Evolutionary conservation across 2,113 vertebrate genomes (phyloP).

Genomic region (Falcunculus frontatus): DNA sequence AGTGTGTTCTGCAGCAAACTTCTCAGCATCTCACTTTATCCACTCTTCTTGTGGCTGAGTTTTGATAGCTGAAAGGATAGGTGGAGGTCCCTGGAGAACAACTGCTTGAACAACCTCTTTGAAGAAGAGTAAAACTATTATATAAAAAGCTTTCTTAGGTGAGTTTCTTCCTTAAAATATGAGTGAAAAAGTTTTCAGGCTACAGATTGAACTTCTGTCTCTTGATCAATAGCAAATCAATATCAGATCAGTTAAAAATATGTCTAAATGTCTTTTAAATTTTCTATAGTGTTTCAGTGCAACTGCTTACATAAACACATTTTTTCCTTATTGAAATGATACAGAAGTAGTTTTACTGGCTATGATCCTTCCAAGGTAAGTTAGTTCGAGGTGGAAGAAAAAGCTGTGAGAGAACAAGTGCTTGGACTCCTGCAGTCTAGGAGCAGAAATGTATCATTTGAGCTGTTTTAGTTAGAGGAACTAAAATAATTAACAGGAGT

Average conservation of each 20-base stretch:
- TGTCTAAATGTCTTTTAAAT: not conserved
- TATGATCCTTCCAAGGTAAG: not conserved
- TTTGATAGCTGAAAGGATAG: not conserved
- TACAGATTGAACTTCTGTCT: not conserved
- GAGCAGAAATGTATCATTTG: not conserved
- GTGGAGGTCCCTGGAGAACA: not conserved
- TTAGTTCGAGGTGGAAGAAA: not conserved
- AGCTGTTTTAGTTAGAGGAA: not conserved
- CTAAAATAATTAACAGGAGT: not conserved
- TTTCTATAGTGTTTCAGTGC: not conserved
- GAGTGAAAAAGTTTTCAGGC: not conserved
- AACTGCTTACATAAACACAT: not conserved
- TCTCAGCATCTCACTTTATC: not conserved
- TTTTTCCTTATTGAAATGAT: not conserved
- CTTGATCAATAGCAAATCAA: not conserved
- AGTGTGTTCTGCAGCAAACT: not conserved
- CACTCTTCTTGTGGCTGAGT: not conserved
- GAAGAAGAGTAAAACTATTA: not conserved
- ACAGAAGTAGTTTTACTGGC: not conserved
- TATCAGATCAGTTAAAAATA: not conserved
- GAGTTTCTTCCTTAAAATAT: not conserved
- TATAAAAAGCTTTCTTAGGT: not conserved
- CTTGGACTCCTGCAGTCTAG: not conserved
- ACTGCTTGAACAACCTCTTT: not conserved
- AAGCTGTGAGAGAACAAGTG: not conserved